Evolutionary conservation across 1,140 invertebrate species (phyloP).

Genomic region (Drosophila tani): DNA sequence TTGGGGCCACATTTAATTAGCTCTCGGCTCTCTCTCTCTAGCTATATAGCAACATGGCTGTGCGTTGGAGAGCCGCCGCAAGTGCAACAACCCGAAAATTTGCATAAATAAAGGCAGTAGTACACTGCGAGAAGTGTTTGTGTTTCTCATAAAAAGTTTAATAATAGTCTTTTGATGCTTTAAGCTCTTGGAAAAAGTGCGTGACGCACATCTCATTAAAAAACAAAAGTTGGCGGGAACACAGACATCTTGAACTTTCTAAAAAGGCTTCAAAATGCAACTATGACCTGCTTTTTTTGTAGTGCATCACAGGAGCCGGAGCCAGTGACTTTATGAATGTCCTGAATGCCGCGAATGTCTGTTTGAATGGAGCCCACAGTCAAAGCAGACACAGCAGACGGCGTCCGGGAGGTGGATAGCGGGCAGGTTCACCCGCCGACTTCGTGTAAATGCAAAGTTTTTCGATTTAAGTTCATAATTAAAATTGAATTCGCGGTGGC

Average conservation of each 20-base stretch:
- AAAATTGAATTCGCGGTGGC: constrained; percentile 61
- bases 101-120: constrained; percentile 60
- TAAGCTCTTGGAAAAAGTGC: too few relatives aligned
- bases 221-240: not conserved
- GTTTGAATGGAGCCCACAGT: constrained; percentile 64
- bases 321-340: constrained; percentile 53
- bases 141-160: too few relatives aligned
- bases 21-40: constrained; percentile 25
- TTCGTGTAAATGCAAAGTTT: constrained; percentile 73
- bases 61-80: constrained; percentile 57
- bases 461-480: constrained; percentile 84
- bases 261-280: not conserved
- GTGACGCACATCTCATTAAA: not conserved
- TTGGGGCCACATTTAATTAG: constrained; percentile 74
- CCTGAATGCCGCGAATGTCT: constrained; percentile 64
- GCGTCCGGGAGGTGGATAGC: constrained; percentile 11
- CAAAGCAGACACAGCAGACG: constrained; percentile 51
- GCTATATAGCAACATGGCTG: constrained; percentile 7
- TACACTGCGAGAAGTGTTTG: constrained; percentile 9
- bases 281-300: not conserved
- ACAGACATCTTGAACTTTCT: not conserved
- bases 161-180: too few relatives aligned
- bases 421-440: constrained; percentile 17
- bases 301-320: constrained; percentile 21
- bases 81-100: constrained; percentile 77